Percentiles rank a stretch among this genome's conserved stretches.
Evolutionary conservation across 2,888 invertebrate species (phyloP).

Genomic region (Archips crataeganus): DNA sequence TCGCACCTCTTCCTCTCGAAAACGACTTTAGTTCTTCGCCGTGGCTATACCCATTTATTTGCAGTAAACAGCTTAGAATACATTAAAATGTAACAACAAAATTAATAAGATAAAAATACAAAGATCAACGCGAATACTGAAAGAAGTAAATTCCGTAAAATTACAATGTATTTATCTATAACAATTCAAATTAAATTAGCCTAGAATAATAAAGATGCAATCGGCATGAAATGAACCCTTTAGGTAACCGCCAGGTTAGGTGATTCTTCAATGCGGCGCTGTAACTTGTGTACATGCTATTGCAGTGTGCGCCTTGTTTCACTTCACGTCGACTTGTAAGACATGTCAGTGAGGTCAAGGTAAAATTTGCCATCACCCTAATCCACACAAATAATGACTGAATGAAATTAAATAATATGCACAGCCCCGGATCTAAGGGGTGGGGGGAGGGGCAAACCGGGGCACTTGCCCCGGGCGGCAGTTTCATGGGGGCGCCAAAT

Average conservation of each 20-base stretch:
- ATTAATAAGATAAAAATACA: slow-evolving; percentile 22
- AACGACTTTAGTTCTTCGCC: neutral
- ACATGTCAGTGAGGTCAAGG: neutral
- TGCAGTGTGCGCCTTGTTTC: too few relatives aligned
- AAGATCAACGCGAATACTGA: slow-evolving; percentile 32
- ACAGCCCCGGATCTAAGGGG: too few relatives aligned
- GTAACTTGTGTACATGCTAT: too few relatives aligned
- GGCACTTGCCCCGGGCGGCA: too few relatives aligned
- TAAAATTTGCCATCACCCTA: too few relatives aligned
- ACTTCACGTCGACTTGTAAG: too few relatives aligned
- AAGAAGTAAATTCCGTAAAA: slow-evolving; percentile 27
- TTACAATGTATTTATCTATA: slow-evolving; percentile 7
- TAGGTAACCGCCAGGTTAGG: neutral
- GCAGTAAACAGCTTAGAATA: slow-evolving; percentile 29
- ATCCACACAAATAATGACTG: too few relatives aligned
- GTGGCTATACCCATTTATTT: slow-evolving; percentile 33
- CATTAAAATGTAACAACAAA: slow-evolving; percentile 29
- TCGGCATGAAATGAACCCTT: neutral
- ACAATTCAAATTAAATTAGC: slow-evolving; percentile 16
- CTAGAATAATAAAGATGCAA: slow-evolving; percentile 11
- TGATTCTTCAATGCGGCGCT: too few relatives aligned
- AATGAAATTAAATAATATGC: too few relatives aligned
- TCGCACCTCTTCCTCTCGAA: neutral
- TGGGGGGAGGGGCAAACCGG: too few relatives aligned
- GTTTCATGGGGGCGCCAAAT: too few relatives aligned